These are phyloP conservation scores for Solea senegalensis DNA, from an alignment of 2,113 vertebrate species.

Conservation along the genomic window DNA sequence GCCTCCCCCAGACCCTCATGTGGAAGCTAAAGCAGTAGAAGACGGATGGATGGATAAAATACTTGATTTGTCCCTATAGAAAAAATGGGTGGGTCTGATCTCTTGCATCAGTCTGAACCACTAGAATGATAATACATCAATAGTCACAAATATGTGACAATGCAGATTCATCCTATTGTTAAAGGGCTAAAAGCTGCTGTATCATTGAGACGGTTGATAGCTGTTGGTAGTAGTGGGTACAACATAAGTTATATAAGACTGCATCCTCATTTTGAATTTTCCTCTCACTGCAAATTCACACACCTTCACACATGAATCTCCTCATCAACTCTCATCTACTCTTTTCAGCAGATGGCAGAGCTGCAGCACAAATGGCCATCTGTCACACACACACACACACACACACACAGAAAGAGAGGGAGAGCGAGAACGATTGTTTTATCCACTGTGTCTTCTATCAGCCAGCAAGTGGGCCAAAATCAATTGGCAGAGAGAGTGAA, in stretches of 20 bases:
- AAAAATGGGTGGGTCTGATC: neutral
- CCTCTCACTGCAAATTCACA: slow-evolving; percentile 17
- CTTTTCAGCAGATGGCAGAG: slow-evolving; percentile 59
- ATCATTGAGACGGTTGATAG: neutral
- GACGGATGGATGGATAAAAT: too few species aligned
- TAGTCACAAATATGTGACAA: neutral
- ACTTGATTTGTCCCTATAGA: too few species aligned
- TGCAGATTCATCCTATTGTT: neutral
- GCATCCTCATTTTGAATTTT: slow-evolving; percentile 1
- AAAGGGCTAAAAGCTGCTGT: neutral
- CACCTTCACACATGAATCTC: slow-evolving; percentile 23
- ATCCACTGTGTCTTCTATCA: slow-evolving; percentile 28
- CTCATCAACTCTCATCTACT: slow-evolving; percentile 10
- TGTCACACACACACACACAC: slow-evolving; percentile 34
- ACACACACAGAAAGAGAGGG: neutral
- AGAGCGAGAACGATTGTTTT: slow-evolving; percentile 11
- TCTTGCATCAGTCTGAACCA: neutral
- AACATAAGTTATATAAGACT: neutral
- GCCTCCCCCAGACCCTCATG: too few species aligned
- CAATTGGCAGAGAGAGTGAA: slow-evolving; percentile 44
- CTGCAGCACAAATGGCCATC: slow-evolving; percentile 54
- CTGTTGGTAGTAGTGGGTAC: neutral
- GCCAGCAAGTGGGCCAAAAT: slow-evolving; percentile 35
- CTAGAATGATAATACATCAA: neutral
- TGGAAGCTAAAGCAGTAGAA: too few species aligned